phyloP scores from a whole-genome alignment of 2,888 invertebrate genomes.

The Plemyria rubiginata region DNA sequence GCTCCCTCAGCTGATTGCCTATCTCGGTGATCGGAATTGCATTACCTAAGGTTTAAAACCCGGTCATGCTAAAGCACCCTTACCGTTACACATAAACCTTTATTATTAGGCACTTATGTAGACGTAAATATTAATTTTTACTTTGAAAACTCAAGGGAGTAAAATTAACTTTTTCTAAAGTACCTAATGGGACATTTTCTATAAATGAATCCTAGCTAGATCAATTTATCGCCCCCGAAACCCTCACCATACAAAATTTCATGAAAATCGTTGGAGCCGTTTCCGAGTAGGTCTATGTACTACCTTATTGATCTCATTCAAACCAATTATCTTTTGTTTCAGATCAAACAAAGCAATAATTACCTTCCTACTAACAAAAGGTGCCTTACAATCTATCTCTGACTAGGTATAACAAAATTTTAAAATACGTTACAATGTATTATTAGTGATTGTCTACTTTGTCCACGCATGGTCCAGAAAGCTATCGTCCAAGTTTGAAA shows the following conservation, averaged over 20 bases:
- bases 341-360: constrained; percentile 57
- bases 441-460: constrained; percentile 36
- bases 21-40: constrained; percentile 57
- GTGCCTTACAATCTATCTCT: constrained; percentile 72
- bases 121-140: too few species aligned
- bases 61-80: constrained; percentile 28
- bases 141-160: too few species aligned
- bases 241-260: too few species aligned
- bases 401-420: too few species aligned
- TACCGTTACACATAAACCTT: neutral
- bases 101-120: too few species aligned
- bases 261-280: too few species aligned
- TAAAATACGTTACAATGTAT: too few species aligned
- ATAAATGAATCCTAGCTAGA: too few species aligned
- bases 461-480: constrained; percentile 32
- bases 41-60: constrained; percentile 44
- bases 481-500: constrained; percentile 31
- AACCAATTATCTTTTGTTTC: constrained; percentile 49
- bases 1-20: constrained; percentile 64
- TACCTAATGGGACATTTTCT: too few species aligned
- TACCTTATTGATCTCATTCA: neutral
- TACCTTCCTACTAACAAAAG: constrained; percentile 37
- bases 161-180: too few species aligned
- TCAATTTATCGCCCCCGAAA: too few species aligned
- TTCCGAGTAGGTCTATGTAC: too few species aligned